Evolutionary conservation across 2,888 invertebrate species (phyloP).

Genomic region (Leucophenga maculata): DNA sequence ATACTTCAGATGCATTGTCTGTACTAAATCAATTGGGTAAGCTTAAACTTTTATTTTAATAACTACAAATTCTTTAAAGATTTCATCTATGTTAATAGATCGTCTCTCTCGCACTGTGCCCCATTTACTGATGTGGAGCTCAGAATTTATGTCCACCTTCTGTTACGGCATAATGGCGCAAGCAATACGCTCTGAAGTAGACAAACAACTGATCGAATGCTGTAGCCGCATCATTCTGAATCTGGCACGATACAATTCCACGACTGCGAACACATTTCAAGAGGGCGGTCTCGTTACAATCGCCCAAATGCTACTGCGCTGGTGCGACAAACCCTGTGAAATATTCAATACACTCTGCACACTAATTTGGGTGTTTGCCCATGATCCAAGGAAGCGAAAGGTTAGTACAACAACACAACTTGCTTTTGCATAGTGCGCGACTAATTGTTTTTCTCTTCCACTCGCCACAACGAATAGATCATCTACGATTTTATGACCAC

Average conservation of each 20-base stretch:
- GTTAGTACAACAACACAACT: constrained; percentile 45
- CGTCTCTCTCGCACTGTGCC: constrained; percentile 71
- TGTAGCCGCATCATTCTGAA: constrained; percentile 77
- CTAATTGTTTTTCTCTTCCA: neutral
- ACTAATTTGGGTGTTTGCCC: constrained; percentile 78
- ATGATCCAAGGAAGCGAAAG: constrained; percentile 66
- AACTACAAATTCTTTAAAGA: neutral
- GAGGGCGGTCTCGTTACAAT: constrained; percentile 76
- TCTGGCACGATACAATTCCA: constrained; percentile 77
- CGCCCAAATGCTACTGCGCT: constrained; percentile 78
- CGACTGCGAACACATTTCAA: constrained; percentile 77
- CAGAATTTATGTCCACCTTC: constrained; percentile 69
- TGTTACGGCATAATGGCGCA: constrained; percentile 73
- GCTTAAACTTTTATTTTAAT: constrained; percentile 13
- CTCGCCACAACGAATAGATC: constrained; percentile 52
- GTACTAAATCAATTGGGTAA: constrained; percentile 67
- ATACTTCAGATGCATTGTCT: constrained; percentile 63
- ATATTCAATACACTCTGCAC: constrained; percentile 79
- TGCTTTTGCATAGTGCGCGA: neutral
- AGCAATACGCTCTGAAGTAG: constrained; percentile 72
- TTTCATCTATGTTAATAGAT: constrained; percentile 47
- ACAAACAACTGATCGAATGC: constrained; percentile 70
- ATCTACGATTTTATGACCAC: constrained; percentile 71
- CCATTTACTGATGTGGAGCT: constrained; percentile 67
- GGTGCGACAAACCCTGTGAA: constrained; percentile 78